Evolutionary conservation across 2,888 invertebrate species (phyloP).

Genomic region (Molanna angustata): DNA sequence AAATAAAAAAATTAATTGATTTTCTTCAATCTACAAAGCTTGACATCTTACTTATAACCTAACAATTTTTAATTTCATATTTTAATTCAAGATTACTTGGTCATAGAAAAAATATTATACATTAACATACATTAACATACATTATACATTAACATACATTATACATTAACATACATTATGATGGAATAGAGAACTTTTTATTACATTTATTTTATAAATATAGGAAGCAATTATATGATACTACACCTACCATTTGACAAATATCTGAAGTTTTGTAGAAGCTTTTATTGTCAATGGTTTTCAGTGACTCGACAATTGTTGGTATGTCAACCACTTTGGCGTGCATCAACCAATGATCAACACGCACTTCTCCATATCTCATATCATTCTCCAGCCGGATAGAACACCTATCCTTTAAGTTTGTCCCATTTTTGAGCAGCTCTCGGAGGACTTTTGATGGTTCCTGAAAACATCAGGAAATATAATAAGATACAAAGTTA

Average conservation of each 20-base stretch:
- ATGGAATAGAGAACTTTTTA: too few relatives aligned
- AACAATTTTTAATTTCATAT: too few relatives aligned
- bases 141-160: too few relatives aligned
- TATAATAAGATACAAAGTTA: neutral
- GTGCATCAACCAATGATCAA: constrained; percentile 85
- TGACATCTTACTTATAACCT: too few relatives aligned
- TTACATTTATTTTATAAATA: too few relatives aligned
- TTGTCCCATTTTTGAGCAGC: constrained; percentile 71
- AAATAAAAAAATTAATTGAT: too few relatives aligned
- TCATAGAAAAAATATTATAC: too few relatives aligned
- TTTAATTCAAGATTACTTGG: too few relatives aligned
- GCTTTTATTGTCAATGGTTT: constrained; percentile 94
- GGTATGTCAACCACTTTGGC: constrained; percentile 91
- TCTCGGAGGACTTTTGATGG: constrained; percentile 73
- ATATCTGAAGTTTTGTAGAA: constrained; percentile 98
- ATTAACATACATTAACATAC: too few relatives aligned
- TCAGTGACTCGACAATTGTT: constrained; percentile 87
- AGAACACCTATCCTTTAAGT: constrained; percentile 77
- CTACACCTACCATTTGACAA: constrained; percentile 73
- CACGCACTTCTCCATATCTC: constrained; percentile 82
- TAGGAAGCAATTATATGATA: too few relatives aligned
- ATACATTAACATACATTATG: too few relatives aligned
- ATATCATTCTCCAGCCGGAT: constrained; percentile 87
- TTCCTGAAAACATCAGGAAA: constrained; percentile 51
- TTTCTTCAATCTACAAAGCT: too few relatives aligned